Conservation (phyloP, 2,797 vertebrate genomes). For the Loriculus beryllinus region DNA sequence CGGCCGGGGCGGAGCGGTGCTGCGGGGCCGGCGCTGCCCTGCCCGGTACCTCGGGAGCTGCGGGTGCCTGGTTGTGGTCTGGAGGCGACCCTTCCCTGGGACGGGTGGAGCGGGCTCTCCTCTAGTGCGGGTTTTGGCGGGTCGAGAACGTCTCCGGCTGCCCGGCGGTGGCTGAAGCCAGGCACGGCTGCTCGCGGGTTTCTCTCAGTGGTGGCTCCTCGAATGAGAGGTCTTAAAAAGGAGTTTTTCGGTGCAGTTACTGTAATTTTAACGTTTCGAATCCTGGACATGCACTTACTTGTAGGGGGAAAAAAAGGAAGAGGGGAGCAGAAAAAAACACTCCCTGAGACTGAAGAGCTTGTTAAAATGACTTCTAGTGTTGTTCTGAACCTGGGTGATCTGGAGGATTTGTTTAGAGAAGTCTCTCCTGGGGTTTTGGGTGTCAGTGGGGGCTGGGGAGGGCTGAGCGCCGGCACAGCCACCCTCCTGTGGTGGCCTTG, state of each 20-base stretch:
- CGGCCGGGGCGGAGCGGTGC: neutral
- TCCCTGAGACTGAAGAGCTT: fast-evolving
- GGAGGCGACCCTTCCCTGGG: neutral
- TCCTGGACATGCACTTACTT: fast-evolving
- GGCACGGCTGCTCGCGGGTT: neutral
- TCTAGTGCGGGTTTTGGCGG: neutral
- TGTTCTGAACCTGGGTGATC: neutral
- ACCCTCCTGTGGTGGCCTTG: fast-evolving
- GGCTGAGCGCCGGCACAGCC: neutral
- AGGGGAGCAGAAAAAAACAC: neutral
- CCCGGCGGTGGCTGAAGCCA: neutral
- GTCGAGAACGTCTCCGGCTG: too few relatives aligned
- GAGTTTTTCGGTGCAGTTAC: neutral
- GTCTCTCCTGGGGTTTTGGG: too few relatives aligned
- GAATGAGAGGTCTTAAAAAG: neutral
- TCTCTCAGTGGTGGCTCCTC: neutral
- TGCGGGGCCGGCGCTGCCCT: neutral
- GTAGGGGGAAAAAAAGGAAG: too few relatives aligned
- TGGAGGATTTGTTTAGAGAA: neutral
- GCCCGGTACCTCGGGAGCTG: neutral
- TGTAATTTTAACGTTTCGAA: neutral
- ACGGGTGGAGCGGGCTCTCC: neutral
- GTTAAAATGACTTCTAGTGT: neutral
- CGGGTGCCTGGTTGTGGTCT: neutral
- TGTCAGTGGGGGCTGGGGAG: too few relatives aligned